Evolutionary conservation across 92 coral and sea anemone species (phyloP).

Genomic region (Heteractis magnifica): DNA sequence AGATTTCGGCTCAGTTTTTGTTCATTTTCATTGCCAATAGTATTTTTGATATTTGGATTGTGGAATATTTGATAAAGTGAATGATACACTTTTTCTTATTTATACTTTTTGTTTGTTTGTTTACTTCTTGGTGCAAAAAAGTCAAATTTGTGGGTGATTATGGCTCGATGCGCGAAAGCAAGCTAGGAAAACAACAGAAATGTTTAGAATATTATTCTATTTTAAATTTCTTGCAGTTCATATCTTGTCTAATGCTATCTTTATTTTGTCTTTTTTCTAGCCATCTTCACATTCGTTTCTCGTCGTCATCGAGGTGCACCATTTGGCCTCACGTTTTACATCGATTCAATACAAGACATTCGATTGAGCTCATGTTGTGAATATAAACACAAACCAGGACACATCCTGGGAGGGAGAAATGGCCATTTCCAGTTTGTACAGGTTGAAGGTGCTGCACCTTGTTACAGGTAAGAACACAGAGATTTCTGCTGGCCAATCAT

Average conservation of each 20-base stretch:
- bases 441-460: constrained; percentile 99
- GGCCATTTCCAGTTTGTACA: constrained; percentile 97
- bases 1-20: too few species aligned
- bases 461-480: constrained; percentile 68
- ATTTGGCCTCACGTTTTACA: constrained; percentile 96
- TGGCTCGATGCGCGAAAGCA: too few species aligned
- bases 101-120: too few species aligned
- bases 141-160: too few species aligned
- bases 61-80: too few species aligned
- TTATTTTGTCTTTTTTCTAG: constrained; percentile 32
- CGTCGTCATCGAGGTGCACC: constrained; percentile 98
- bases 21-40: too few species aligned
- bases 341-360: constrained; percentile 95
- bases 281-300: constrained; percentile 92
- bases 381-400: constrained; percentile 96
- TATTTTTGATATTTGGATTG: too few species aligned
- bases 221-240: too few species aligned
- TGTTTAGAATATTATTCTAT: too few species aligned
- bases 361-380: constrained; percentile 96
- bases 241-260: not conserved
- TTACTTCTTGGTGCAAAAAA: too few species aligned
- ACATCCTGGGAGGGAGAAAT: constrained; percentile 86
- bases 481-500: not conserved
- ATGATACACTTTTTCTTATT: too few species aligned
- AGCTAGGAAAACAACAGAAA: too few species aligned